These are phyloP conservation scores for Lasioglossum marginatum DNA, from an alignment of 2,888 invertebrate species.

Conservation along the genomic window DNA sequence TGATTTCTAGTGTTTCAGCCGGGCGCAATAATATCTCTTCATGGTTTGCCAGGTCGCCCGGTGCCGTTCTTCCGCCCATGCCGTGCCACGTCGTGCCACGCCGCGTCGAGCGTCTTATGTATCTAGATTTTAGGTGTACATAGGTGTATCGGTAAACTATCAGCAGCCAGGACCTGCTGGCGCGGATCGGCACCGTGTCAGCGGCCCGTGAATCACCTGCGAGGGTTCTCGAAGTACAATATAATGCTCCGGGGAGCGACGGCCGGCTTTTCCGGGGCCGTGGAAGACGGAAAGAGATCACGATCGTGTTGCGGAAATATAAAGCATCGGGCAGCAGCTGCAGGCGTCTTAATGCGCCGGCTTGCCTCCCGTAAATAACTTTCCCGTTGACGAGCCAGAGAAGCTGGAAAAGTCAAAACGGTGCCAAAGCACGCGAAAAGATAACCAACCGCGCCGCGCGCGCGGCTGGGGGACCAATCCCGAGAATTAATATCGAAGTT, in stretches of 20 bases:
- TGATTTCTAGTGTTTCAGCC: conserved; percentile 76
- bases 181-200: conserved; percentile 56
- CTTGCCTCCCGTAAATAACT: conserved; percentile 45
- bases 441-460: neutral
- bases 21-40: conserved; percentile 55
- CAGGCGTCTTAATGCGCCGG: conserved; percentile 45
- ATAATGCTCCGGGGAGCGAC: conserved; percentile 54
- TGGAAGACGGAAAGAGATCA: conserved; percentile 53
- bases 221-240: conserved; percentile 64
- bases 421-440: conserved; percentile 23
- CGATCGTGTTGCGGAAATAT: conserved; percentile 42
- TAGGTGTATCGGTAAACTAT: conserved; percentile 55
- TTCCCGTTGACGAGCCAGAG: conserved; percentile 30
- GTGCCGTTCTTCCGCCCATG: conserved; percentile 17
- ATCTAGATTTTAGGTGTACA: conserved; percentile 1
- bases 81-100: neutral
- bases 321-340: conserved; percentile 55
- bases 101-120: conserved; percentile 10
- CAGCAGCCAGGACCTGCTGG: conserved; percentile 43
- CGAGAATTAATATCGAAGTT: conserved; percentile 38
- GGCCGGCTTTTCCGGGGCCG: conserved; percentile 2
- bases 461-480: conserved; percentile 14
- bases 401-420: neutral
- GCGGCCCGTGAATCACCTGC: conserved; percentile 65
- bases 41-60: conserved; percentile 13